Base-by-base conservation (phyloP, 2,888 invertebrate genomes). In the Euzophera pinguis region DNA sequence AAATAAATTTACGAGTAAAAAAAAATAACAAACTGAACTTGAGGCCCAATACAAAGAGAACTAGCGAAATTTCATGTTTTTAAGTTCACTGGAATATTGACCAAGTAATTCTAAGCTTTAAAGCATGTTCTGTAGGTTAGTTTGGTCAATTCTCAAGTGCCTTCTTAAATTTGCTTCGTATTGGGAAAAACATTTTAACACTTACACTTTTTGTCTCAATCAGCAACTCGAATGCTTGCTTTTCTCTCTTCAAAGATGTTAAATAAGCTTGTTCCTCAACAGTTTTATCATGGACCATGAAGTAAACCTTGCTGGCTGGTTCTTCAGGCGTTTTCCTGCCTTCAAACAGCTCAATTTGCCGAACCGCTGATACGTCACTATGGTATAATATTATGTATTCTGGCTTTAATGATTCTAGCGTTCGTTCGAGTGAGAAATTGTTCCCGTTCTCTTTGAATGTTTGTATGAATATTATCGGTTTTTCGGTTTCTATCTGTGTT, bases 241-340 rank as follows among this genome's bases (percentile, higher is more conserved):
- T 99, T 82, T 99, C 99, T 57, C 96, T 92, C 59, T 97, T 92
- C 53, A 99, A 86, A 0, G 95, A 93, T 0, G 98, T 98, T 34
- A 99, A 91, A 82, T 98, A 99, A 1, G 96, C 94, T 85, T 99
- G 99, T 81, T 99, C 99, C 84, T 99, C 99, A 0, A 98, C 97
- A 6, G 99, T 99, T 56, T 95, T 95, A 8, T 94, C 94, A 76
- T 98, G 98, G 61, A 98, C 93, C 47, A 99, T 78, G 69, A 98
- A 97, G 81, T 96, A 99, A 7, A 99, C 94, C 69, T 94, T 94
- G 4, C 95, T 76, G 12, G 86, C 75, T 0, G 91, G 78, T 8
- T 90, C 89, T 1, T 82, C 77, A 0, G 72, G 58, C 41, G 83
- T 76, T 56, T 92, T 91, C 27, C 92, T 91, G 22, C 93, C 92